phyloP scores from a whole-genome alignment of 53 echinoderm and acorn worm species.

The Astropecten irregularis region DNA sequence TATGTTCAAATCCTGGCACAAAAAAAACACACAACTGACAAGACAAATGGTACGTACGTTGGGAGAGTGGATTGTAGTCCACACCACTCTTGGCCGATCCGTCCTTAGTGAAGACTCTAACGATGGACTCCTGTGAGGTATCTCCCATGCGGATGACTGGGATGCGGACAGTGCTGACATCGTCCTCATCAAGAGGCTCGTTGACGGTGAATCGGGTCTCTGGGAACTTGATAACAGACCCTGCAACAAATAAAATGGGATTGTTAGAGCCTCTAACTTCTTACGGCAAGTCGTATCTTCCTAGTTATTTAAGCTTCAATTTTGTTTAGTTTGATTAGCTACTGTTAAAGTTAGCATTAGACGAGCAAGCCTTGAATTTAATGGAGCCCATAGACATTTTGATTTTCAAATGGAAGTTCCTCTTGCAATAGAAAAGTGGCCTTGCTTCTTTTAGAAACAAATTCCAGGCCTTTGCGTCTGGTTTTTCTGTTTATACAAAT shows the following conservation, averaged over 20 bases:
- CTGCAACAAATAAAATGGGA: conserved; percentile 57
- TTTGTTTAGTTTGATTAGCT: neutral
- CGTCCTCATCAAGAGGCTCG: conserved; percentile 77
- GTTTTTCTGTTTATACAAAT: no score
- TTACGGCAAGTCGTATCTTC: neutral
- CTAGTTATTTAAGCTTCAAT: no score
- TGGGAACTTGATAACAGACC: conserved; percentile 96
- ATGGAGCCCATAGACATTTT: no score
- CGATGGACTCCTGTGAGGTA: conserved; percentile 89
- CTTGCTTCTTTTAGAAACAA: no score
- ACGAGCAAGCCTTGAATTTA: no score
- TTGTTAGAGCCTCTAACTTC: neutral
- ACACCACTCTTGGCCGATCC: conserved; percentile 99
- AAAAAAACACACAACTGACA: neutral
- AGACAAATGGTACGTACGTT: conserved; percentile 60
- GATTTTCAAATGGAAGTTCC: no score
- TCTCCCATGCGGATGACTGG: conserved; percentile 95
- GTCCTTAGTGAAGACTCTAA: conserved; percentile 97
- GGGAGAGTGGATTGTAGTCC: conserved; percentile 95
- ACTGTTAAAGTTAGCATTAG: no score
- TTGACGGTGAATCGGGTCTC: conserved; percentile 89
- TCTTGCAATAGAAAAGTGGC: no score
- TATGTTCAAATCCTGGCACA: no score
- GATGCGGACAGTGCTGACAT: conserved; percentile 63
- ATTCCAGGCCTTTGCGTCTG: no score